phyloP scores from a whole-genome alignment of 2,797 vertebrate genomes.

The Scyliorhinus canicula region DNA sequence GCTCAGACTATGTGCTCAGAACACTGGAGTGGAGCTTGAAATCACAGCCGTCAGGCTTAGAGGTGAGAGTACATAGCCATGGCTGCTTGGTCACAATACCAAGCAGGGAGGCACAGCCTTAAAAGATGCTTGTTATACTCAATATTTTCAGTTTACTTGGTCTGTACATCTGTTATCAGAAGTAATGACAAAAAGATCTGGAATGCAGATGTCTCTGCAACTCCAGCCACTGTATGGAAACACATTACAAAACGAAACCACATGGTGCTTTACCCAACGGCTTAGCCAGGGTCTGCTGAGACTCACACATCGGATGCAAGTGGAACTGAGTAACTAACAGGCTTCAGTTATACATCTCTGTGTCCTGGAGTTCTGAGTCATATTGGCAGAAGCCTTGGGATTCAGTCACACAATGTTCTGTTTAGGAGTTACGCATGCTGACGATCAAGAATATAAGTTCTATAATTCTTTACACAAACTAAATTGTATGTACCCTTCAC shows the following conservation, averaged over 20 bases:
- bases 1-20: too few relatives aligned
- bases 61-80: not conserved
- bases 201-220: conserved; percentile 17
- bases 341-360: not conserved
- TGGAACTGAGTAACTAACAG: not conserved
- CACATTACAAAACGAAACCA: conserved; percentile 26
- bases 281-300: conserved; percentile 15
- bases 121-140: not conserved
- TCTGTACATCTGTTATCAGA: not conserved
- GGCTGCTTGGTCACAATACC: not conserved
- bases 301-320: not conserved
- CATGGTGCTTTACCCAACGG: not conserved
- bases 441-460: not conserved
- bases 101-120: not conserved
- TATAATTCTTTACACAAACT: not conserved
- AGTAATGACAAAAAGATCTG: not conserved
- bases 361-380: not conserved
- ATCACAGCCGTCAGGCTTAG: not conserved
- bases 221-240: not conserved
- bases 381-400: not conserved
- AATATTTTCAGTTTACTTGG: not conserved
- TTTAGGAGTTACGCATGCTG: not conserved
- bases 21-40: not conserved
- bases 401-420: not conserved
- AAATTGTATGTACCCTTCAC: not conserved